Evolutionary conservation across 2,797 vertebrate genomes (phyloP).

Genomic region (Sebastes aleutianus): DNA sequence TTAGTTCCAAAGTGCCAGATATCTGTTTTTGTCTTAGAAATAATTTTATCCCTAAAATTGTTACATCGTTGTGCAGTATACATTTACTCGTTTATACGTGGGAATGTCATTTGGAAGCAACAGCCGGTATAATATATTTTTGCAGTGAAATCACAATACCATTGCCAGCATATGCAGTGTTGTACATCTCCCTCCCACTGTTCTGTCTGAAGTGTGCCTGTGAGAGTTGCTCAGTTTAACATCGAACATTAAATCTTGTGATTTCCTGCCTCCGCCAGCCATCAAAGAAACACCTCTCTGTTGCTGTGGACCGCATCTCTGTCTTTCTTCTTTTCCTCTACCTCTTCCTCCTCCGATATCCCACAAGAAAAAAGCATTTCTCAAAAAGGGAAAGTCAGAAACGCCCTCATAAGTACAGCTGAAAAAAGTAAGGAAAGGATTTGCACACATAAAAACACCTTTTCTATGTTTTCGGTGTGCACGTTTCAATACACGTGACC

Average conservation of each 20-base stretch:
- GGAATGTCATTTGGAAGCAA: background rate
- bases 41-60: background rate
- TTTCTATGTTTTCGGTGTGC: background rate
- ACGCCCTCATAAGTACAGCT: conserved; percentile 8
- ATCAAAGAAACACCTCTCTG: conserved; percentile 66
- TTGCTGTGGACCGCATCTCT: conserved; percentile 31
- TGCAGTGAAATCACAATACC: conserved; percentile 1
- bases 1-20: background rate
- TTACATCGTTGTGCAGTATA: background rate
- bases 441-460: background rate
- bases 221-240: conserved; percentile 57
- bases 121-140: conserved; percentile 1
- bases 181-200: conserved; percentile 56
- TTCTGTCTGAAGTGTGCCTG: conserved; percentile 53
- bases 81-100: background rate
- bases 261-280: conserved; percentile 56
- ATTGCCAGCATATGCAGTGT: background rate
- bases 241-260: conserved; percentile 45
- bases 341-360: conserved; percentile 51
- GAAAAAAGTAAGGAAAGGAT: conserved; percentile 7
- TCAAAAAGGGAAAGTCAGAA: conserved; percentile 30
- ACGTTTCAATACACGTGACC: background rate
- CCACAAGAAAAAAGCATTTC: conserved; percentile 32
- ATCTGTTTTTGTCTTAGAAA: background rate
- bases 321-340: conserved; percentile 42